Percentiles rank a stretch among this genome's conserved stretches.
Conservation (phyloP, 2,113 vertebrate species). For the Oxyruncus cristatus region DNA sequence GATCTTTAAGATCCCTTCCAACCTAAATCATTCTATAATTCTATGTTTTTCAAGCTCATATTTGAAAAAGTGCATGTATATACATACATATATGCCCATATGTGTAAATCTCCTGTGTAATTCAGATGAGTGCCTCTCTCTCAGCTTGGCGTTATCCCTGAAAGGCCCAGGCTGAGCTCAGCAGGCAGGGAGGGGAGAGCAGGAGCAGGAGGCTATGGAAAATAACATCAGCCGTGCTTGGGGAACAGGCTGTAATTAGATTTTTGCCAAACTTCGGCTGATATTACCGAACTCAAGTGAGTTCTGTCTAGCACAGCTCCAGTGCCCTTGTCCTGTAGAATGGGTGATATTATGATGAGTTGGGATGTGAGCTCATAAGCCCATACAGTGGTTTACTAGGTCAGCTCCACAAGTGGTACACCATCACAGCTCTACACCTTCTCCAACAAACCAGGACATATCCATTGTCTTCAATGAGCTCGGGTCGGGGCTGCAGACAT, state of each 20-base stretch:
- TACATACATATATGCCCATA: rapidly evolving
- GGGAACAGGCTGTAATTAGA: no score
- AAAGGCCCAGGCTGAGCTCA: background rate
- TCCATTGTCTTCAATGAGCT: background rate
- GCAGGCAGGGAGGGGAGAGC: background rate
- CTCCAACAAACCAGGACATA: background rate
- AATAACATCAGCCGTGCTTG: background rate
- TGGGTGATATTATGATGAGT: rapidly evolving
- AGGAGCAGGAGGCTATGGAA: background rate
- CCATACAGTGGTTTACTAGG: background rate
- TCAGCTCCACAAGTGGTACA: background rate
- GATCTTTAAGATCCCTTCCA: background rate
- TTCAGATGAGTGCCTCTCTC: background rate
- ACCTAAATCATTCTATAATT: background rate
- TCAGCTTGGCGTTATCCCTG: background rate
- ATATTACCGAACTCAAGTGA: background rate
- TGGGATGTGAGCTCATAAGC: background rate
- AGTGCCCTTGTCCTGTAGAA: background rate
- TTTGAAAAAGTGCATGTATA: background rate
- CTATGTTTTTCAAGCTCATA: background rate
- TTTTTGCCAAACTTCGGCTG: background rate
- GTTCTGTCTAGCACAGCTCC: background rate
- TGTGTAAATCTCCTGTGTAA: background rate
- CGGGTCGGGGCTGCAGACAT: background rate
- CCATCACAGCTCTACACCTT: background rate